Conservation (phyloP, 2,113 vertebrate genomes). For the Carettochelys insculpta region DNA sequence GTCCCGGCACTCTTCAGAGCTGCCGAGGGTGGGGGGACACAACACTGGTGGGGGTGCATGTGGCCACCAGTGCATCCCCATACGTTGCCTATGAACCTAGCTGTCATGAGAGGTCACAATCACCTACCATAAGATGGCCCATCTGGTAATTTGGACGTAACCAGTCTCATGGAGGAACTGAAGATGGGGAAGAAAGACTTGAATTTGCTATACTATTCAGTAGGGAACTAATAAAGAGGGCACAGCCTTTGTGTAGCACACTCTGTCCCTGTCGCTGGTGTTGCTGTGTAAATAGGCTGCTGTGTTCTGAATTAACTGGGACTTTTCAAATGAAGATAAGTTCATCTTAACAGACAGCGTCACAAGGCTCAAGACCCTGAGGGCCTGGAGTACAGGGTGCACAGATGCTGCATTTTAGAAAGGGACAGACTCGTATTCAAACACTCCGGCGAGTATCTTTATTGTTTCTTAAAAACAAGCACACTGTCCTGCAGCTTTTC, state of each 20-base stretch:
- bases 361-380: neutral
- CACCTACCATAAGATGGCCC: neutral
- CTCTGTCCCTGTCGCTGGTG: neutral
- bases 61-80: too few relatives aligned
- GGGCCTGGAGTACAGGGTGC: too few relatives aligned
- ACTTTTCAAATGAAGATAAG: neutral
- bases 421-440: too few relatives aligned
- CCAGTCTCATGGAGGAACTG: neutral
- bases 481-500: too few relatives aligned
- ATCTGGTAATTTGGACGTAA: neutral
- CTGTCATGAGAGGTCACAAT: neutral
- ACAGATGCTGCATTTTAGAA: too few relatives aligned
- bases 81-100: too few relatives aligned
- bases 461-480: too few relatives aligned
- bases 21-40: too few relatives aligned
- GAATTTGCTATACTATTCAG: neutral
- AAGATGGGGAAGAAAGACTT: neutral
- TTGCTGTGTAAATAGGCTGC: neutral
- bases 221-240: neutral
- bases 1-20: too few relatives aligned
- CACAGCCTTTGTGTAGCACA: neutral
- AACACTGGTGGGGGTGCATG: too few relatives aligned
- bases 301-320: neutral
- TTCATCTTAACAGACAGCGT: neutral
- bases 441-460: too few relatives aligned